Percentiles rank a stretch among this genome's conserved stretches.
phyloP scores from a whole-genome alignment of 2,888 invertebrate genomes.

The Argyresthia albistria region DNA sequence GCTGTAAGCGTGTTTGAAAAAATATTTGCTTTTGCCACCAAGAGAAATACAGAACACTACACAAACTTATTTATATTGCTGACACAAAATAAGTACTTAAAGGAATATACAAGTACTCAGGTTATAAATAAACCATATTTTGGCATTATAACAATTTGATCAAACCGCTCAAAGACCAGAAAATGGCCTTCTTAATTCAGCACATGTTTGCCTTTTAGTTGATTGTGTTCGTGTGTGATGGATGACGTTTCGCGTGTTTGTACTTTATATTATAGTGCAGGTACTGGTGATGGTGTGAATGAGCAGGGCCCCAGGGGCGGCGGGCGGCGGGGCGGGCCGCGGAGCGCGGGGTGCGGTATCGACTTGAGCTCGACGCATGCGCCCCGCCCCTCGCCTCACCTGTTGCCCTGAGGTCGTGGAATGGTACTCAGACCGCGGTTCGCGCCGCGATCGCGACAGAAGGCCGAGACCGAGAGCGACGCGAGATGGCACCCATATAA shows the following conservation, averaged over 20 bases:
- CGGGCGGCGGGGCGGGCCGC: slow-evolving; percentile 21
- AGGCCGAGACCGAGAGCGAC: too few species aligned
- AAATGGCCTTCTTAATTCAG: neutral
- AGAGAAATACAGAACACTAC: too few species aligned
- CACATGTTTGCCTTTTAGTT: slow-evolving; percentile 5
- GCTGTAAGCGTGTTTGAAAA: too few species aligned
- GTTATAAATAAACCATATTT: too few species aligned
- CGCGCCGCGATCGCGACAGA: too few species aligned
- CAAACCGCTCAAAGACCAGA: too few species aligned
- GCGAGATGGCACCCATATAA: too few species aligned
- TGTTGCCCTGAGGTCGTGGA: slow-evolving; percentile 60
- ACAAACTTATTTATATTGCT: too few species aligned
- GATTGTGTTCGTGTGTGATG: slow-evolving; percentile 16
- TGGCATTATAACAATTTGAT: too few species aligned
- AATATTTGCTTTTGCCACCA: too few species aligned
- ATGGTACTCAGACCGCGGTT: slow-evolving; percentile 62
- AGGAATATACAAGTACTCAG: too few species aligned
- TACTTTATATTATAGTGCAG: neutral
- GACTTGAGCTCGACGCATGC: slow-evolving; percentile 63
- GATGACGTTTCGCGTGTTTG: slow-evolving; percentile 11
- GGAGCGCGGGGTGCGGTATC: slow-evolving; percentile 39
- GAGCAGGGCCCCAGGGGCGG: slow-evolving; percentile 24
- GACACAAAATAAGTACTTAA: too few species aligned
- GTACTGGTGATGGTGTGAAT: slow-evolving; percentile 57
- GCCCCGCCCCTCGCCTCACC: slow-evolving; percentile 51